phyloP scores from a whole-genome alignment of 2,797 vertebrate species.

The Serranus cabrilla region DNA sequence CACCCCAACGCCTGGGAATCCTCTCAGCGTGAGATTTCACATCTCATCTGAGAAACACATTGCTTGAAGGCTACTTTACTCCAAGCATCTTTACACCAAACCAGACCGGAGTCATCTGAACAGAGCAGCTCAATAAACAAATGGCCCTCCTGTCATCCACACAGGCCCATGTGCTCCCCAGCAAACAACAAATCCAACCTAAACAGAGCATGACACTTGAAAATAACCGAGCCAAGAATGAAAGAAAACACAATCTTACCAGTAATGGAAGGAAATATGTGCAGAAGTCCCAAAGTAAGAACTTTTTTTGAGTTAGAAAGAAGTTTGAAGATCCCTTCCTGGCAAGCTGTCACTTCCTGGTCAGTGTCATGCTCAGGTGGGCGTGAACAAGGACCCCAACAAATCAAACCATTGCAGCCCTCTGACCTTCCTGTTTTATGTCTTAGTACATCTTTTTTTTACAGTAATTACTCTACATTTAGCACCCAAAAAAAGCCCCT shows the following conservation, averaged over 20 bases:
- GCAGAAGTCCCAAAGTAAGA: not conserved
- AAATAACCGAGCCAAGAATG: not conserved
- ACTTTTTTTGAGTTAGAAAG: not conserved
- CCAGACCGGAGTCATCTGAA: not conserved
- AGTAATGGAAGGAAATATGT: not conserved
- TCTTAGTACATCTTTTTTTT: not conserved
- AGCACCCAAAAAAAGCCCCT: too few relatives aligned
- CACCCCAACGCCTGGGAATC: slow-evolving; percentile 6
- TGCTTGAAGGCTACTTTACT: slow-evolving; percentile 5
- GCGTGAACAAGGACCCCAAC: not conserved
- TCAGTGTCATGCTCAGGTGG: not conserved
- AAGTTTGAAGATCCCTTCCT: slow-evolving; percentile 1
- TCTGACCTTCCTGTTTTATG: not conserved
- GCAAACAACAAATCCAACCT: not conserved
- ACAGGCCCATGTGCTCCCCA: not conserved
- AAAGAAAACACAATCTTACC: slow-evolving; percentile 6
- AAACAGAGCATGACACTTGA: not conserved
- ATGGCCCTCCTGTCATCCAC: not conserved
- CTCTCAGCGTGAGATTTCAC: slow-evolving; percentile 9
- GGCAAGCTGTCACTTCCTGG: slow-evolving; percentile 15
- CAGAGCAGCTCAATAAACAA: slow-evolving; percentile 1
- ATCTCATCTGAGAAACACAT: slow-evolving; percentile 5
- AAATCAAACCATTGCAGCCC: not conserved
- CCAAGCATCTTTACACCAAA: slow-evolving; percentile 7
- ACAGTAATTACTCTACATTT: too few relatives aligned